A percentile compares a stretch with the other conserved stretches of the same genome.
These are phyloP conservation scores for Monodelphis domestica DNA, from an alignment of 2,797 vertebrate genomes.

Conservation along the genomic window DNA sequence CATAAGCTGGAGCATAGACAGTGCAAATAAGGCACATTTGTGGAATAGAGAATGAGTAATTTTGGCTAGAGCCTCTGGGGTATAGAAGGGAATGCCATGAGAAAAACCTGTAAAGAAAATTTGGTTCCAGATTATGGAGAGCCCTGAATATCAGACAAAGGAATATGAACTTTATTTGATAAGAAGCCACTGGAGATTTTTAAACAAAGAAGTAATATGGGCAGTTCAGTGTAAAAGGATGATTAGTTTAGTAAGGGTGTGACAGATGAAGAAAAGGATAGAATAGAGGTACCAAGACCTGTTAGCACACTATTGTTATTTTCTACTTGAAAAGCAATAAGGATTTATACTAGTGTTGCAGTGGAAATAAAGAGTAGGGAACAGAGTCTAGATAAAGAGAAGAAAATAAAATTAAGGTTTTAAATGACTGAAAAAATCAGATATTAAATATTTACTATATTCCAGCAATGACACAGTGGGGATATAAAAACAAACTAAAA, in stretches of 20 bases:
- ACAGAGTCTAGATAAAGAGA: neutral
- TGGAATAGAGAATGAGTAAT: neutral
- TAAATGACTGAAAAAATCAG: neutral
- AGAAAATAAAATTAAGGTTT: neutral
- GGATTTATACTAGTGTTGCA: neutral
- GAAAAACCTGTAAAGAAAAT: neutral
- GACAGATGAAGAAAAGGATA: neutral
- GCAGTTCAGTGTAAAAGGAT: neutral
- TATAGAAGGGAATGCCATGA: neutral
- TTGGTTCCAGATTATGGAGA: neutral
- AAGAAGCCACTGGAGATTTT: neutral
- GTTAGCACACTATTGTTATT: neutral
- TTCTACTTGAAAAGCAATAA: neutral
- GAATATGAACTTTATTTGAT: neutral
- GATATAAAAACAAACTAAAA: neutral
- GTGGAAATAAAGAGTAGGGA: neutral
- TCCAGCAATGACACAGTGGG: neutral
- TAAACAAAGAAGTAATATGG: neutral
- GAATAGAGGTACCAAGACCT: neutral
- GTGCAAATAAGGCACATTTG: neutral
- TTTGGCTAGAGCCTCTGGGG: neutral
- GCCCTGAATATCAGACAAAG: neutral
- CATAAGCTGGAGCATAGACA: neutral
- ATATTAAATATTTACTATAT: too few relatives aligned
- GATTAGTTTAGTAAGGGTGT: neutral